Percentiles rank a stretch among this genome's conserved stretches.
phyloP scores from a whole-genome alignment of 2,113 vertebrate species.

The Ciconia stormi region DNA sequence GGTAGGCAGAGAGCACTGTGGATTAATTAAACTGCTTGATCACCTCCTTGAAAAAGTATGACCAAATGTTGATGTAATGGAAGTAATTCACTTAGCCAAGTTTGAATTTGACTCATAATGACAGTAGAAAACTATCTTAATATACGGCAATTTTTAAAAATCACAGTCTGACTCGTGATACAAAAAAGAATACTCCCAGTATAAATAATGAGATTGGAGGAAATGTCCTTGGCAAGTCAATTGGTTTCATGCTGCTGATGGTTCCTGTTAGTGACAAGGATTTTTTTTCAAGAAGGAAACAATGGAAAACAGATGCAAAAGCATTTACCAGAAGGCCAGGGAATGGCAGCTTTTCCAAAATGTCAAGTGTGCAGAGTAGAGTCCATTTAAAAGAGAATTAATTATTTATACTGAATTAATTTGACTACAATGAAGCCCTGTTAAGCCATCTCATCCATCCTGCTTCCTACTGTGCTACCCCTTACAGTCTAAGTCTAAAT shows the following conservation, averaged over 20 bases:
- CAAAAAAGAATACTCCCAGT: not conserved
- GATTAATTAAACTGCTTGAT: not conserved
- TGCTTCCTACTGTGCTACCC: not conserved
- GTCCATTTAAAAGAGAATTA: slow-evolving; percentile 53
- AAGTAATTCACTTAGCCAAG: not conserved
- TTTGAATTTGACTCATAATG: not conserved
- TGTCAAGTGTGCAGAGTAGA: not conserved
- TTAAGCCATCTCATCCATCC: slow-evolving; percentile 15
- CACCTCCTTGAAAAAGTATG: not conserved
- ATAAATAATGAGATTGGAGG: slow-evolving; percentile 43
- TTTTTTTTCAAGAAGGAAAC: slow-evolving; percentile 62
- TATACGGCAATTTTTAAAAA: not conserved
- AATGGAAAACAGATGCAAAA: slow-evolving; percentile 74
- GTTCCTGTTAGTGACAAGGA: slow-evolving; percentile 50
- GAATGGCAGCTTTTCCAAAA: slow-evolving; percentile 49
- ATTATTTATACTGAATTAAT: slow-evolving; percentile 60
- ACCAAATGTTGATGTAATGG: not conserved
- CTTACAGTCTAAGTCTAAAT: not conserved
- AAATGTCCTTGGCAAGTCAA: slow-evolving; percentile 64
- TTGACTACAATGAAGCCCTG: slow-evolving; percentile 22
- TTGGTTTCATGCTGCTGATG: slow-evolving; percentile 50
- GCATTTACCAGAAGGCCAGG: slow-evolving; percentile 21
- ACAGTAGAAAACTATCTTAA: not conserved
- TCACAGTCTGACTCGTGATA: not conserved
- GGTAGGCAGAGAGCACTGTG: not conserved